Evolutionary conservation across 2,888 invertebrate genomes (phyloP).

Genomic region (Pristionchus maxplancki): DNA sequence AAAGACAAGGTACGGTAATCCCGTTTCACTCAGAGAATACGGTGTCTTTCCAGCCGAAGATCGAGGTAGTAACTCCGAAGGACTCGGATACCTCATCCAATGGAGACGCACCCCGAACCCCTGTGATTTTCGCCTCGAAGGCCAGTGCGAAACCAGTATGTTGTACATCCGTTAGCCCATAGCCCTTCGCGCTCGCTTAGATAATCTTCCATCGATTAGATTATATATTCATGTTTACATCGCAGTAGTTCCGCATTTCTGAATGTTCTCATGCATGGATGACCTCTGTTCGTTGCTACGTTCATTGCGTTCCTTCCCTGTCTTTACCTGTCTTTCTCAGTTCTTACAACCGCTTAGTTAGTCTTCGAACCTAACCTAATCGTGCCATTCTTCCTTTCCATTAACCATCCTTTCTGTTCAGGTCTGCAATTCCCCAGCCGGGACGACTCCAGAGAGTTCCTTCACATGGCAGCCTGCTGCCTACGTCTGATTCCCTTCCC

Average conservation of each 20-base stretch:
- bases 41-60: neutral
- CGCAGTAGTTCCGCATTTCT: neutral
- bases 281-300: neutral
- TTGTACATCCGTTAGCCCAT: constrained; percentile 19
- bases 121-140: constrained; percentile 58
- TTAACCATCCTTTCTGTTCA: constrained; percentile 40
- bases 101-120: constrained; percentile 59
- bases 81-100: constrained; percentile 46
- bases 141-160: constrained; percentile 50
- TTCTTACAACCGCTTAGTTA: neutral
- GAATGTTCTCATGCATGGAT: neutral
- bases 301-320: neutral
- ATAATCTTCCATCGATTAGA: neutral
- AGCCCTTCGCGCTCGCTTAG: neutral
- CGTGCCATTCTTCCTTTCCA: constrained; percentile 24
- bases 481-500: constrained; percentile 55
- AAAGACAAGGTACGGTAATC: constrained; percentile 10
- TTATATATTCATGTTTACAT: neutral
- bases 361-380: neutral
- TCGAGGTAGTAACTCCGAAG: neutral
- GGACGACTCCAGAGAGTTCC: constrained; percentile 28
- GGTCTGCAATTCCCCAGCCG: constrained; percentile 43
- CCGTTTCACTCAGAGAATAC: neutral
- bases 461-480: constrained; percentile 65
- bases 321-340: neutral